Base-by-base conservation (phyloP, 2,113 vertebrate species). In the Pangasianodon hypophthalmus region DNA sequence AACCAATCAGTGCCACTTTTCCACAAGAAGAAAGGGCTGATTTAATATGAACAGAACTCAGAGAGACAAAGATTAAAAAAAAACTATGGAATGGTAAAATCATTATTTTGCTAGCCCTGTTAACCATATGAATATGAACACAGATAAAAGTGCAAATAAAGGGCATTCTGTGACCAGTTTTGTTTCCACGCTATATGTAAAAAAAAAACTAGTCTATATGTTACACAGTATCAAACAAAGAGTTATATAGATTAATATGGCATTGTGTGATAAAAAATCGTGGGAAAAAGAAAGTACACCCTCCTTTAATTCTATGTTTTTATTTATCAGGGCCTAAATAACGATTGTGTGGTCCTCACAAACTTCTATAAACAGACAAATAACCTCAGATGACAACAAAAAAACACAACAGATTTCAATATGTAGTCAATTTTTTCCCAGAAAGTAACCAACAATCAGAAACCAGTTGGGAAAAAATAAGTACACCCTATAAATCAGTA, bases 31-130 rank as follows among this genome's bases (percentile, higher is more conserved):
- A 87, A 13, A 77, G 32, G 1, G 9, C 41, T 52, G 9, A 58
- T 41, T 46, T 73, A 64, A 80, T 41, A 62, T 62, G 19, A 87
- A 77, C 24, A 80, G 41, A 56, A 75, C 21, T 44, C 14, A 62
- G 44, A 13, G 64, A 84, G 11, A 84, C 29, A 75, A 44, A 50
- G 21, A 64, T 21, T 18, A 87, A 79, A 58, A 60, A 82, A 67
- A 73, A 48, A 26, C 29, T 56, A 85, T 54, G 50, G 48, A 19
- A 89, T 85, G 88, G 24, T 81, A 73, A 44, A 82, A 79, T 86
- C 60, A 81, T 71, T 84, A 67, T 73, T 87, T 89, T 91, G 91
- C 86, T 89, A 90, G 80, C 88, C 79, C 89, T 87, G 41, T 6
- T 64, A 50, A 79, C 13, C 24, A 6, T 64, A 89, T 46, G 29